Percentiles rank a stretch among this genome's conserved stretches.
phyloP scores from a whole-genome alignment of 1,140 invertebrate species.

The Homalodisca vitripennis region DNA sequence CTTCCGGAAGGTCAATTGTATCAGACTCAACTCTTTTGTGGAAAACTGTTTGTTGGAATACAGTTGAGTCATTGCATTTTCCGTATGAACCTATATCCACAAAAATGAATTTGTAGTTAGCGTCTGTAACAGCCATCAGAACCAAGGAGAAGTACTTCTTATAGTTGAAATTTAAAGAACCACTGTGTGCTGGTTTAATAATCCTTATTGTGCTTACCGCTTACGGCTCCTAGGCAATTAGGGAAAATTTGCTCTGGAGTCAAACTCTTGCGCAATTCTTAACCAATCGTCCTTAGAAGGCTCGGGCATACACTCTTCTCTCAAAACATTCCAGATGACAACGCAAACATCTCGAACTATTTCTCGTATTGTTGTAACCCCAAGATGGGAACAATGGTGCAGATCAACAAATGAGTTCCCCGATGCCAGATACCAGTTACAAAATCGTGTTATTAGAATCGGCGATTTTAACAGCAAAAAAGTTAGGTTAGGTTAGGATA shows the following conservation, averaged over 20 bases:
- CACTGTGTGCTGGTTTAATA: slow-evolving; percentile 47
- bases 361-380: background rate
- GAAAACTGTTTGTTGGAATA: background rate
- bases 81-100: slow-evolving; percentile 48
- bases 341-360: background rate
- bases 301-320: background rate
- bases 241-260: slow-evolving; percentile 43
- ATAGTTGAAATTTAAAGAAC: slow-evolving; percentile 49
- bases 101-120: slow-evolving; percentile 48
- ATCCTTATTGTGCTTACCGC: slow-evolving; percentile 49
- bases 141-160: slow-evolving; percentile 49
- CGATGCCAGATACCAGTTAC: slow-evolving; percentile 33
- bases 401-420: slow-evolving; percentile 29
- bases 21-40: background rate
- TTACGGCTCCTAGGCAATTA: slow-evolving; percentile 46
- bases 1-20: slow-evolving; percentile 7
- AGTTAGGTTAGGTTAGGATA: too few species aligned
- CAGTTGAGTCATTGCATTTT: too few species aligned
- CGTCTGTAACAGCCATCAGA: slow-evolving; percentile 49
- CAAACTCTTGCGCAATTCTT: slow-evolving; percentile 23
- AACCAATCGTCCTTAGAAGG: too few species aligned
- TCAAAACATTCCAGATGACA: slow-evolving; percentile 1
- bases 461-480: too few species aligned
- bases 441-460: too few species aligned
- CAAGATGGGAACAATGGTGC: background rate